phyloP scores from a whole-genome alignment of 2,888 invertebrate genomes.

The Xanthia icteritia region DNA sequence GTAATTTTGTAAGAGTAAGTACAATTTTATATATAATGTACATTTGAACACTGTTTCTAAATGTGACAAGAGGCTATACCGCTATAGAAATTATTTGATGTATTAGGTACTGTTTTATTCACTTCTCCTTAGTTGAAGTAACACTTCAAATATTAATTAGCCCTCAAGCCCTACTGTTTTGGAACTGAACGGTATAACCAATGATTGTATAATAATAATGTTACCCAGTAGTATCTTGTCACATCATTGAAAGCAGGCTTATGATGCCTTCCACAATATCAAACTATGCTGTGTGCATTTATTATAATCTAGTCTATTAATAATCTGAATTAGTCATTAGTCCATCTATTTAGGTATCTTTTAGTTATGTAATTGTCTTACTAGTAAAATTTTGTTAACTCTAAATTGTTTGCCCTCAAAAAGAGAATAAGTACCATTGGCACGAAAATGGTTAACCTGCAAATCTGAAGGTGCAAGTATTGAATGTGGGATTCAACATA shows the following conservation, averaged over 20 bases:
- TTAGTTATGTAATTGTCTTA: conserved; percentile 41
- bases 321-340: conserved; percentile 62
- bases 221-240: conserved; percentile 46
- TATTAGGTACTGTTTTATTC: background rate
- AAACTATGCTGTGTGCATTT: conserved; percentile 69
- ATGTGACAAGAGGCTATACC: conserved; percentile 53
- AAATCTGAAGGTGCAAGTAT: background rate
- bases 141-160: background rate
- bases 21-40: conserved; percentile 81
- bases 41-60: conserved; percentile 64
- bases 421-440: background rate
- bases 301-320: conserved; percentile 70
- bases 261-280: conserved; percentile 77
- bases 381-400: conserved; percentile 15
- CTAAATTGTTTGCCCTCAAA: conserved; percentile 1
- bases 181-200: background rate
- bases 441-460: background rate
- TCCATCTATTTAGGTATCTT: conserved; percentile 29
- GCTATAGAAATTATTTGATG: background rate
- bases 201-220: background rate
- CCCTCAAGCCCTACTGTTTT: background rate
- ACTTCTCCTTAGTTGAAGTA: background rate
- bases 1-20: conserved; percentile 77
- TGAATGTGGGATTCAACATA: background rate
- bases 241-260: conserved; percentile 58